Percentiles rank a stretch among this genome's conserved stretches.
phyloP scores from a whole-genome alignment of 2,113 vertebrate genomes.

The Thunnus thynnus region DNA sequence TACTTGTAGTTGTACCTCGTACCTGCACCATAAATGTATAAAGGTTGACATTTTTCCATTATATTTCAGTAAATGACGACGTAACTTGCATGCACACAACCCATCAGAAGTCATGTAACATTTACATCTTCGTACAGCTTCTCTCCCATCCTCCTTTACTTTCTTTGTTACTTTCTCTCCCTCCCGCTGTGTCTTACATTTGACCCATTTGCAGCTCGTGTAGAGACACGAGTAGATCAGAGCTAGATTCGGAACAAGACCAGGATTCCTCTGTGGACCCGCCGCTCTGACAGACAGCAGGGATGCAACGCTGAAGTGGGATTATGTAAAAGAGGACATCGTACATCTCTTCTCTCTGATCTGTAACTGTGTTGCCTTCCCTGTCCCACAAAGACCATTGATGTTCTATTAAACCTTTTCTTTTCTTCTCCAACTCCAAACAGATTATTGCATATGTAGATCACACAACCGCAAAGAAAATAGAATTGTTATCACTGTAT shows the following conservation, averaged over 20 bases:
- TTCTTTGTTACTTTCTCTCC: background rate
- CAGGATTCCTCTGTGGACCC: slow-evolving; percentile 26
- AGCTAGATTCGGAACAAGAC: slow-evolving; percentile 18
- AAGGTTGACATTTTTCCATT: too few species aligned
- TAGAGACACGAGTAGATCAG: slow-evolving; percentile 16
- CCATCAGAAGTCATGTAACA: too few species aligned
- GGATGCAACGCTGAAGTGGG: background rate
- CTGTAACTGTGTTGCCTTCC: background rate
- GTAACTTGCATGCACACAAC: too few species aligned
- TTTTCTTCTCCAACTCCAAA: background rate
- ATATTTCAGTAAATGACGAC: too few species aligned
- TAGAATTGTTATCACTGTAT: too few species aligned
- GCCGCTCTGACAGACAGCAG: slow-evolving; percentile 6
- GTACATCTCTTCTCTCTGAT: slow-evolving; percentile 2
- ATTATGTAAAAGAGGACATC: slow-evolving; percentile 27
- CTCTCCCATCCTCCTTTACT: background rate
- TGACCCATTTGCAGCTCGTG: slow-evolving; percentile 32
- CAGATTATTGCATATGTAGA: too few species aligned
- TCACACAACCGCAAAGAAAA: too few species aligned
- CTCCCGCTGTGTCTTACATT: slow-evolving; percentile 4
- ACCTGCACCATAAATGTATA: too few species aligned
- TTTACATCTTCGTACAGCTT: too few species aligned
- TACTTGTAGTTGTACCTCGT: too few species aligned
- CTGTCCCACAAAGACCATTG: background rate
- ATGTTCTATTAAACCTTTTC: background rate